Evolutionary conservation across 2,113 vertebrate species (phyloP).

Genomic region (Raja brachyura): DNA sequence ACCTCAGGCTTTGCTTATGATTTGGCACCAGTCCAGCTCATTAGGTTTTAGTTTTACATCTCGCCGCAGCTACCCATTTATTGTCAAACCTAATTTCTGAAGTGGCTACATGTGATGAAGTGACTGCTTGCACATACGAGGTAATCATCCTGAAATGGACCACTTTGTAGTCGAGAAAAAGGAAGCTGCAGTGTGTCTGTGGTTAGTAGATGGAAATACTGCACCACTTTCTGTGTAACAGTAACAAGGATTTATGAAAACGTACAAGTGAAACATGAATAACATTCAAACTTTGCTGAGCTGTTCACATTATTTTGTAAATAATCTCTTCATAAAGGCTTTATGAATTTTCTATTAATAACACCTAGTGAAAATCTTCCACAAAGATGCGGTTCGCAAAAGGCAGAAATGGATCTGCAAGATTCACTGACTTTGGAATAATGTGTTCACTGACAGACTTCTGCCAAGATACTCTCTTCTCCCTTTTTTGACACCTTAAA

Average conservation of each 20-base stretch:
- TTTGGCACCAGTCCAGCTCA: neutral
- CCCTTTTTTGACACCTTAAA: no score
- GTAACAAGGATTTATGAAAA: neutral
- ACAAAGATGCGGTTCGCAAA: neutral
- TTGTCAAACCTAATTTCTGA: slow-evolving; percentile 16
- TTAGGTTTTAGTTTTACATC: neutral
- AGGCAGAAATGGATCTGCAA: neutral
- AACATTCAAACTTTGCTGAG: neutral
- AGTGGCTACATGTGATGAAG: neutral
- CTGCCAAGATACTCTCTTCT: no score
- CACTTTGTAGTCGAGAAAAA: neutral
- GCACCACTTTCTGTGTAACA: neutral
- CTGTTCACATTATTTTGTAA: neutral
- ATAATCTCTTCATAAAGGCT: neutral
- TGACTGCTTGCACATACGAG: neutral
- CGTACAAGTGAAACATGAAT: neutral
- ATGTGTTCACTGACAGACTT: neutral
- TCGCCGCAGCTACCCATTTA: neutral
- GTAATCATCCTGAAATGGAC: neutral
- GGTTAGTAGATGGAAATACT: neutral
- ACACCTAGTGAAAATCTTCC: neutral
- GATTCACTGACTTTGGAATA: neutral
- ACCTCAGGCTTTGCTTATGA: neutral
- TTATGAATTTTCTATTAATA: slow-evolving; percentile 5
- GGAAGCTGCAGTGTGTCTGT: neutral